A percentile compares a stretch with the other conserved stretches of the same genome.
Conservation (phyloP, 2,113 vertebrate species). For the Tinamus guttatus region DNA sequence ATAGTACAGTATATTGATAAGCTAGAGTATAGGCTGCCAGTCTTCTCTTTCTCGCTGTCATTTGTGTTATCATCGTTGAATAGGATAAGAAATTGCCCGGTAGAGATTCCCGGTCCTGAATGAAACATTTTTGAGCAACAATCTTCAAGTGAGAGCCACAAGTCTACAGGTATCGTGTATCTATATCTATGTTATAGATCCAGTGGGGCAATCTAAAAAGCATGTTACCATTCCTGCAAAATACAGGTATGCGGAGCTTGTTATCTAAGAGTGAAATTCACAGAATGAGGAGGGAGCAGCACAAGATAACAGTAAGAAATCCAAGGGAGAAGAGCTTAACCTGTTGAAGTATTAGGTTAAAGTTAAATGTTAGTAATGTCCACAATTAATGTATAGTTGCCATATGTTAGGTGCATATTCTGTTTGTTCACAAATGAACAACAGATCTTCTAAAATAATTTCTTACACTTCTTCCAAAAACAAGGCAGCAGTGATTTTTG, state of each 20-base stretch:
- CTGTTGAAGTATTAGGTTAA: not conserved
- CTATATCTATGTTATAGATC: no score
- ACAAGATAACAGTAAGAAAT: not conserved
- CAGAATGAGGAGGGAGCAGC: not conserved
- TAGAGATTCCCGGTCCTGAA: not conserved
- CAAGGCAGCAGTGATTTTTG: not conserved
- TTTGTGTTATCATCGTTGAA: not conserved
- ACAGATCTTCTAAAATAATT: no score
- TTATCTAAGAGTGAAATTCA: not conserved
- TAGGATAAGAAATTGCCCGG: not conserved
- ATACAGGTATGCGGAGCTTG: fast-evolving
- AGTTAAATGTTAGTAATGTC: not conserved
- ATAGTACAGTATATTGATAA: not conserved
- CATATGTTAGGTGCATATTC: not conserved
- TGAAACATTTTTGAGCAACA: not conserved
- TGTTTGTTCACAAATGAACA: not conserved
- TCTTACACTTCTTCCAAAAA: not conserved
- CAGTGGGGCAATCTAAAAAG: not conserved
- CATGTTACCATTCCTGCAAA: not conserved
- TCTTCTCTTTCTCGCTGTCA: not conserved
- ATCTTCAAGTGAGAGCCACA: not conserved
- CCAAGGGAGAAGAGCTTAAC: not conserved
- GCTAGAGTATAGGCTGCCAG: not conserved
- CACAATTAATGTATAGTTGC: not conserved
- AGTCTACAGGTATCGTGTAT: not conserved